Percentiles rank a stretch among this genome's conserved stretches.
Conservation (phyloP, 2,888 invertebrate genomes). For the Euplagia quadripunctaria region DNA sequence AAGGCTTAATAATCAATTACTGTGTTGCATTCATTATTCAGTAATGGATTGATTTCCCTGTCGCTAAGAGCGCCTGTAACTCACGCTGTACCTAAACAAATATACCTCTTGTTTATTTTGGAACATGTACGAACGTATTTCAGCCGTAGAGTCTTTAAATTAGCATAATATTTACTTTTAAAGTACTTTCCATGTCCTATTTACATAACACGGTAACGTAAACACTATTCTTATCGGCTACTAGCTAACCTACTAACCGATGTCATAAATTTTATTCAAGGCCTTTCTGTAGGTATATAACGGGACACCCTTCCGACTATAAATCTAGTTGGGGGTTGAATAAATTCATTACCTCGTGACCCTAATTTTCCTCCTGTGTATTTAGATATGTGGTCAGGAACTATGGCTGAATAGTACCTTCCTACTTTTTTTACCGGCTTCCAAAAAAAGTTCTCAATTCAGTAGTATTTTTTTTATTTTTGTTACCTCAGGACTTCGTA, state of each 20-base stretch:
- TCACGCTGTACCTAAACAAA: too few relatives aligned
- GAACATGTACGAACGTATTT: background rate
- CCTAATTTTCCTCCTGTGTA: constrained; percentile 6
- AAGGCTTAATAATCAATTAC: too few relatives aligned
- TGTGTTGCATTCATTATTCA: too few relatives aligned
- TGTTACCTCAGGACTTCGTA: background rate
- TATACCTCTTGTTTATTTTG: background rate
- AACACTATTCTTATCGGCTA: background rate
- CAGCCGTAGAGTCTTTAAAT: background rate
- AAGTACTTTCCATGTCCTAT: background rate
- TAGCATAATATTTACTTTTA: background rate
- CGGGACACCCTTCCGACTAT: constrained; percentile 13
- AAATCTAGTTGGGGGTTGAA: constrained; percentile 11
- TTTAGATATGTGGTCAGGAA: background rate
- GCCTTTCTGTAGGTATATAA: background rate
- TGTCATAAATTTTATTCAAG: constrained; percentile 10
- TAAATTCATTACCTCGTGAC: constrained; percentile 13
- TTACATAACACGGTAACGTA: background rate
- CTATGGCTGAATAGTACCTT: background rate
- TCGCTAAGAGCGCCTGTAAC: too few relatives aligned
- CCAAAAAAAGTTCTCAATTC: background rate
- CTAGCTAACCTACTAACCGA: background rate
- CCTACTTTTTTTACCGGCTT: background rate
- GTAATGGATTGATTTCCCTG: too few relatives aligned
- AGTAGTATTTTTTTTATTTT: background rate